Conservation (phyloP, 92 coral and sea anemone genomes). For the Hydrozoanthus gracilis region DNA sequence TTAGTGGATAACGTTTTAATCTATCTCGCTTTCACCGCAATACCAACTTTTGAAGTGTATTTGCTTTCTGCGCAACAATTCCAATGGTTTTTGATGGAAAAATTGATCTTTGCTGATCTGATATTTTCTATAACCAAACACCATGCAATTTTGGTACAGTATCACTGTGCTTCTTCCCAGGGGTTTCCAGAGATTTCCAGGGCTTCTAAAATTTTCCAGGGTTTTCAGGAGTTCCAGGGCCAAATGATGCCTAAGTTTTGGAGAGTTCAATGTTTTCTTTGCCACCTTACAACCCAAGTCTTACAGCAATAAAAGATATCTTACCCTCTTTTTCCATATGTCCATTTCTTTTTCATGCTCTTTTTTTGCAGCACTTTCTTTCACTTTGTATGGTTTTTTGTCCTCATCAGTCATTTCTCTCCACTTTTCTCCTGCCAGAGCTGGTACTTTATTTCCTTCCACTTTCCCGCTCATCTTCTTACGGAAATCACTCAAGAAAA, state of each 20-base stretch:
- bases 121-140: too few species aligned
- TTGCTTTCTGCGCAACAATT: background rate
- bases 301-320: background rate
- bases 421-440: slow-evolving; percentile 95
- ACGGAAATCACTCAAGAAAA: slow-evolving; percentile 88
- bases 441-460: slow-evolving; percentile 79
- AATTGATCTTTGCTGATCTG: too few species aligned
- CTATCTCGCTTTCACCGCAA: too few species aligned
- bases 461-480: slow-evolving; percentile 67
- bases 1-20: too few species aligned
- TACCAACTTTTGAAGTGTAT: background rate
- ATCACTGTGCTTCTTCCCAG: too few species aligned
- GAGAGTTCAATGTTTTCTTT: too few species aligned
- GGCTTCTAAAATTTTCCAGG: too few species aligned
- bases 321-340: slow-evolving; percentile 78
- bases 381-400: slow-evolving; percentile 70
- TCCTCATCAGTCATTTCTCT: slow-evolving; percentile 80
- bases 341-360: slow-evolving; percentile 77
- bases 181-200: too few species aligned
- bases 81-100: too few species aligned
- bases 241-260: too few species aligned
- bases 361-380: slow-evolving; percentile 77
- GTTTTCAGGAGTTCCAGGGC: background rate
- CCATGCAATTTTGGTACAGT: too few species aligned
- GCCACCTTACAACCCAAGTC: background rate